phyloP scores from a whole-genome alignment of 2,113 vertebrate genomes.

The Psettodes erumei region DNA sequence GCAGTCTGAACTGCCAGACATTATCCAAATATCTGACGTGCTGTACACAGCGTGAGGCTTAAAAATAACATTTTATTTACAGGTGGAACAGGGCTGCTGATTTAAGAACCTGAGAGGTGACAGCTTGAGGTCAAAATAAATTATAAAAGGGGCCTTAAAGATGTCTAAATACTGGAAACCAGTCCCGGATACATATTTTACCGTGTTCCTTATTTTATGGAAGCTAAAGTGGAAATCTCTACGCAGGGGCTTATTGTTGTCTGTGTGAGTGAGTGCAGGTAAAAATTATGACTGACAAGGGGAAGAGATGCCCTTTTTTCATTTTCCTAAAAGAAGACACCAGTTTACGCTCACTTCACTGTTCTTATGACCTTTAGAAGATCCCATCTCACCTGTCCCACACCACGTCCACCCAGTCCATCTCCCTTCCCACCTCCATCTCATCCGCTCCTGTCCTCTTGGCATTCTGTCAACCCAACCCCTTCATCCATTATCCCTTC shows the following conservation, averaged over 20 bases:
- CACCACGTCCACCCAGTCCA: background rate
- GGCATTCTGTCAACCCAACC: conserved; percentile 10
- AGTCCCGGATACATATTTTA: conserved; percentile 34
- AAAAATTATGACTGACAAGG: background rate
- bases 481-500: background rate
- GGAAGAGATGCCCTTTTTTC: background rate
- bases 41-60: conserved; percentile 4
- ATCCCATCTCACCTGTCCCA: background rate
- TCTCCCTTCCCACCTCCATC: background rate
- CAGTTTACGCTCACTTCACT: background rate
- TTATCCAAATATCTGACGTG: conserved; percentile 8
- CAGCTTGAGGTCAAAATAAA: conserved; percentile 35
- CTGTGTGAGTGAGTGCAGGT: background rate
- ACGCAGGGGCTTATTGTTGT: conserved; percentile 8
- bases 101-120: conserved; percentile 13
- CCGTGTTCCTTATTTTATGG: conserved; percentile 12
- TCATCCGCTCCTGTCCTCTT: background rate
- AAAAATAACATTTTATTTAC: conserved; percentile 3
- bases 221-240: conserved; percentile 2
- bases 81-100: background rate
- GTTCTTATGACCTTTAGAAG: conserved; percentile 18
- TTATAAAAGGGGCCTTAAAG: conserved; percentile 8
- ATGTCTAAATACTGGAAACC: conserved; percentile 15
- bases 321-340: conserved; percentile 6
- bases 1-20: background rate